A percentile compares a stretch with the other conserved stretches of the same genome.
Conservation (phyloP, 2,113 vertebrate genomes). For the Psilopogon haemacephalus region DNA sequence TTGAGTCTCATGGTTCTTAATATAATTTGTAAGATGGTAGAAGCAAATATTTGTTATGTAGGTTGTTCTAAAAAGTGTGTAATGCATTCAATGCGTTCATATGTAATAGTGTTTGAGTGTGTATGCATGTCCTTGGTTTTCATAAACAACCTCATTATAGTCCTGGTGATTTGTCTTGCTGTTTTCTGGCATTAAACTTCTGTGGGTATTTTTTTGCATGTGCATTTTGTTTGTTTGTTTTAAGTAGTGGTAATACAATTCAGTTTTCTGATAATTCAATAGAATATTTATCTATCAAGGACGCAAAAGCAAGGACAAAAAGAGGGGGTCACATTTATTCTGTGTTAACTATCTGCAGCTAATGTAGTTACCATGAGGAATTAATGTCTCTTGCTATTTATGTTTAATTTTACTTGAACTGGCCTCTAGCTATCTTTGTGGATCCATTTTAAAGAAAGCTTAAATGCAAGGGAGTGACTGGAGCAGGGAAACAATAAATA, state of each 20-base stretch:
- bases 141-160: neutral
- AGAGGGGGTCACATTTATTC: neutral
- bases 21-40: neutral
- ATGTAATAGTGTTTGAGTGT: neutral
- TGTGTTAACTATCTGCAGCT: neutral
- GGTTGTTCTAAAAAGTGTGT: neutral
- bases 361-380: neutral
- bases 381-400: neutral
- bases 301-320: neutral
- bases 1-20: neutral
- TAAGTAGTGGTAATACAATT: neutral
- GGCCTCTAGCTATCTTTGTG: neutral
- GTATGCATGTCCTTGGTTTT: neutral
- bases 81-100: neutral
- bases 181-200: neutral
- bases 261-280: neutral
- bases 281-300: neutral
- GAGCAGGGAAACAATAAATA: slow-evolving; percentile 6
- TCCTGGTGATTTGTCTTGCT: slow-evolving; percentile 4
- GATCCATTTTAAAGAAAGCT: neutral
- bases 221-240: too few relatives aligned
- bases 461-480: neutral
- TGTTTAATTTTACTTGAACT: neutral
- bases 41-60: neutral
- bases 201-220: too few relatives aligned